Evolutionary conservation across 2,113 vertebrate genomes (phyloP), one percentile per base, ranked within the genome.

Genomic region (Paradoxurus hermaphroditus): DNA sequence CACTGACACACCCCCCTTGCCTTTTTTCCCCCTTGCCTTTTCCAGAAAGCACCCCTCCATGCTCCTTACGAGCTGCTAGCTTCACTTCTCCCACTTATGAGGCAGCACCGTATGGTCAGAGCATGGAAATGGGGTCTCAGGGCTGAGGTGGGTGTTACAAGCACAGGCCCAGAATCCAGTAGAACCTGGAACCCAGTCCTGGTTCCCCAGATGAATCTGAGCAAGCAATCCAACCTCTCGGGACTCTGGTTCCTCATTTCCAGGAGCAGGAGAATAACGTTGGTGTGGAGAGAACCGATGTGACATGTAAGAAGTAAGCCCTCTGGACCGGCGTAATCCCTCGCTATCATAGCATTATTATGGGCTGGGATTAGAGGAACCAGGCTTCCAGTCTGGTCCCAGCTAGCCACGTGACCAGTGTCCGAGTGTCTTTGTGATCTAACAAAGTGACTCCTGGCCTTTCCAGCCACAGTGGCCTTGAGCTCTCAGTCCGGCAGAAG

Each of bases 1-100:
- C 34, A 44, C 39, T 27, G 36, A 9, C 1, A 21, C 14, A n/a
- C 2, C 4, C 3, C 0, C 5, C 51, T 16, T 72, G n/a, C n/a
- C n/a, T n/a, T n/a, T n/a, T n/a, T n/a, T n/a, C n/a, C n/a, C n/a
- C n/a, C 75, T 83, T 83, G 25, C 25, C 56, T 67, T 82, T 31
- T 34, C 27, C 39, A 11, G 77, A 83, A 65, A 25, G 46, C 84
- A 67, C 5, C 29, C 67, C 15, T 11, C 39, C 31, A 29, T 13
- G 25, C 25, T 3, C 12, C 86, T 53, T 25, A 27, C 27, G n/a
- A 31, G 39, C 78, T 49, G 53, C 7, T 21, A 29, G 34, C 29
- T n/a, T 56, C 67, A 4, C 25, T 4, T 79, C 49, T 39, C 79
- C 34, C 6, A 4, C 27, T 25, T 86, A 36, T 8, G 63, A 78